Conservation (phyloP, 2,113 vertebrate species). For the Oenanthe oenanthe region DNA sequence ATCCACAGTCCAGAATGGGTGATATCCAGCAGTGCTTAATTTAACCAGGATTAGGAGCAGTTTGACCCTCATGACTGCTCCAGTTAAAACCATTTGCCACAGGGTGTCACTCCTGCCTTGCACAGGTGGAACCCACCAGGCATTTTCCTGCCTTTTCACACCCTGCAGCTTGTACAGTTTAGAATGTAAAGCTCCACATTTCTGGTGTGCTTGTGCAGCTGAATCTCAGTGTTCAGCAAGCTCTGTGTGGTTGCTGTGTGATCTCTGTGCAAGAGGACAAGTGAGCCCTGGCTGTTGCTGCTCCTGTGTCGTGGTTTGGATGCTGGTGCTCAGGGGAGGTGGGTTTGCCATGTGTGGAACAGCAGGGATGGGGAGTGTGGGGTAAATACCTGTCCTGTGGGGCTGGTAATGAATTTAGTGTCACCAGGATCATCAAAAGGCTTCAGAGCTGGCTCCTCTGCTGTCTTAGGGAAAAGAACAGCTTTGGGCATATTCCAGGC, state of each 20-base stretch:
- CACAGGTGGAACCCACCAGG: accelerated
- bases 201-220: not conserved
- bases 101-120: conserved; percentile 48
- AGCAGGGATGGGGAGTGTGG: not conserved
- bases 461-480: not conserved
- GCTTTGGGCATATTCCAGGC: not conserved
- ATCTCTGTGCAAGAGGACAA: not conserved
- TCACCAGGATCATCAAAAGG: not conserved
- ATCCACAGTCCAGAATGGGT: not conserved
- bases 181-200: not conserved
- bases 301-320: accelerated
- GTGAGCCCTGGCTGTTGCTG: not conserved
- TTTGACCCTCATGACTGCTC: not conserved
- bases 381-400: not conserved
- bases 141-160: not conserved
- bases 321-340: accelerated
- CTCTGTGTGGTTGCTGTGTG: not conserved
- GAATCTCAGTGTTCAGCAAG: not conserved
- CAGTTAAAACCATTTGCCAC: not conserved
- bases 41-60: not conserved
- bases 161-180: accelerated
- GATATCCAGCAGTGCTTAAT: not conserved
- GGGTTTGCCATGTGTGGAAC: not conserved
- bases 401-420: not conserved
- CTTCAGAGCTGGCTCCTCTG: not conserved